Evolutionary conservation across 2,888 invertebrate genomes (phyloP).

Genomic region (Cheilosia impressa): DNA sequence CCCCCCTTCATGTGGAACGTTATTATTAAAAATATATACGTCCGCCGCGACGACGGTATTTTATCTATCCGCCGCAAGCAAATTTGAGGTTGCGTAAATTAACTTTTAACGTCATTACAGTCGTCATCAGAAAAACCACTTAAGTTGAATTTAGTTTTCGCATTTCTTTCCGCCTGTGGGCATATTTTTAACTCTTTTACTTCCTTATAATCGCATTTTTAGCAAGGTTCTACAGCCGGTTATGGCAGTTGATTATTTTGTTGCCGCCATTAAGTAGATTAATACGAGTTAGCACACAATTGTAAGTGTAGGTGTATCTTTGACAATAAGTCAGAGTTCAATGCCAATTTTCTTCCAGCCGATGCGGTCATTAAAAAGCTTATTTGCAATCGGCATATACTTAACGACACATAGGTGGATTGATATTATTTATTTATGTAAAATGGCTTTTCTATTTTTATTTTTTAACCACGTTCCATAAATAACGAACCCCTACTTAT

Average conservation of each 20-base stretch:
- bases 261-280: not conserved
- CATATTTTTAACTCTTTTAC: not conserved
- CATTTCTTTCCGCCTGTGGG: not conserved
- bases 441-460: not conserved
- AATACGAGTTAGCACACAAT: not conserved
- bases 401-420: not conserved
- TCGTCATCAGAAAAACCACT: constrained; percentile 53
- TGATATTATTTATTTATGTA: not conserved
- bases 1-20: not conserved
- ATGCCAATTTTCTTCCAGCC: not conserved
- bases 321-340: not conserved
- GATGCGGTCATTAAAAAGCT: not conserved
- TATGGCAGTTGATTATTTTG: not conserved
- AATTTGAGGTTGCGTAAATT: constrained; percentile 30
- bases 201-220: not conserved
- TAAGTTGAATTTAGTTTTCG: constrained; percentile 2
- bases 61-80: constrained; percentile 18
- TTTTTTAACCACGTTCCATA: not conserved
- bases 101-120: constrained; percentile 35
- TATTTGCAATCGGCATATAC: not conserved
- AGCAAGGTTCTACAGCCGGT: not conserved
- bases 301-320: not conserved
- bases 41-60: not conserved
- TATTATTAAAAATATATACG: not conserved
- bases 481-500: not conserved